Base-by-base conservation (phyloP, 2,113 vertebrate species). In the Thalassoma bifasciatum region DNA sequence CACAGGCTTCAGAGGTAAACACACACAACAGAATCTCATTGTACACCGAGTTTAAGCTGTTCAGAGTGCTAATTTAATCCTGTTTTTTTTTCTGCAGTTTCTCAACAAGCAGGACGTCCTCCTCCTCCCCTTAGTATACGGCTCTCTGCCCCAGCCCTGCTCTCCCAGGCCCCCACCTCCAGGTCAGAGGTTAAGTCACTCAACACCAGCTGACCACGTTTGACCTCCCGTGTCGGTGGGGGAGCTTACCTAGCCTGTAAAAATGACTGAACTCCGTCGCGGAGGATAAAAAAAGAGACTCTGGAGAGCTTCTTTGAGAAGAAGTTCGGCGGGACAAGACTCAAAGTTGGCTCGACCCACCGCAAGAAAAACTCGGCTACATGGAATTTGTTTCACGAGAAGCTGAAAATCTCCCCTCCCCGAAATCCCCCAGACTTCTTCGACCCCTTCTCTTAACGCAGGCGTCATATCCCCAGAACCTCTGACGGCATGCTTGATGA, bases 1-100 rank as follows among this genome's bases (percentile, higher is more conserved):
- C 95, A 95, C 86, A 93, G 97, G 88, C 94, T 99, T 64, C 96
- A 98, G 92, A 97, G 97, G 98, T 99, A 90, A 87, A 54, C 0
- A 1, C 30, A 36, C 14, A 11, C 11, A 19, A 34, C 14, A 26
- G 19, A 63, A 12, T 22, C n/a, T 6, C 1, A 22, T 8, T 16
- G 17, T 14, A 10, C 2, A 1, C n/a, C 52, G 24, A 58, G 10
- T 22, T 66, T 16, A 56, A 7, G 5, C 30, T 26, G 2, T 34
- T 56, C 13, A n/a, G 63, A 22, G 24, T 19, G 0, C 34, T 24
- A 10, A 40, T 52, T 7, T 21, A 8, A 9, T 26, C n/a, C 59
- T 62, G 30, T 51, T 61, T 4, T 52, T 42, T 49, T 13, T 52
- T 34, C 77, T 71, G 21, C 89, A 99, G 98, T 86, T 98, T 96